phyloP scores from a whole-genome alignment of 2,797 vertebrate species.

The Dendrocincla tyrannina region DNA sequence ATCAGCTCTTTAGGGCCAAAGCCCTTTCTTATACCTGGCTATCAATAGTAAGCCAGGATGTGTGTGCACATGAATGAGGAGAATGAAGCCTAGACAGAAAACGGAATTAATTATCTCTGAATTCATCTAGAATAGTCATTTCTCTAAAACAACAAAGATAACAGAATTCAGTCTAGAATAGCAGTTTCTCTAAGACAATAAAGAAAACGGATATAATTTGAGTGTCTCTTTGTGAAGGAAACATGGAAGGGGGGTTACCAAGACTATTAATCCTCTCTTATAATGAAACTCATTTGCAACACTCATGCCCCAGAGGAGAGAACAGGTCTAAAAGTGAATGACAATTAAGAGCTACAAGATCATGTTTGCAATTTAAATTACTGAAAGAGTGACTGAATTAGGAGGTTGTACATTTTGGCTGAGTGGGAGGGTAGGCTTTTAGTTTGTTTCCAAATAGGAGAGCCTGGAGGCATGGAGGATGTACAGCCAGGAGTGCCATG shows the following conservation, averaged over 20 bases:
- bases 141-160: slow-evolving; percentile 11
- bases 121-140: not conserved
- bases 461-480: not conserved
- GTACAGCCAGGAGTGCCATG: not conserved
- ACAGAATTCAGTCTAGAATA: not conserved
- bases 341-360: slow-evolving; percentile 54
- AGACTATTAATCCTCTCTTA: slow-evolving; percentile 31
- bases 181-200: slow-evolving; percentile 26
- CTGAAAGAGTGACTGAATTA: not conserved
- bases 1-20: not conserved
- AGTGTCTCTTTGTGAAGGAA: not conserved
- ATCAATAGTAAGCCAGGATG: not conserved
- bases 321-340: slow-evolving; percentile 51
- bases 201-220: not conserved
- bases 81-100: not conserved
- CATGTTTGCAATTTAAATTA: slow-evolving; percentile 40
- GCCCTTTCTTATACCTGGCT: not conserved
- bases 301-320: slow-evolving; percentile 20
- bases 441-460: not conserved
- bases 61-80: not conserved
- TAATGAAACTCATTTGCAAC: slow-evolving; percentile 51
- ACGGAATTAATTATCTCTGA: not conserved
- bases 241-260: slow-evolving; percentile 7
- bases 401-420: not conserved
- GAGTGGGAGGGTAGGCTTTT: not conserved